Evolutionary conservation across 2,797 vertebrate genomes (phyloP).

Genomic region (Catamblyrhynchus diadema): DNA sequence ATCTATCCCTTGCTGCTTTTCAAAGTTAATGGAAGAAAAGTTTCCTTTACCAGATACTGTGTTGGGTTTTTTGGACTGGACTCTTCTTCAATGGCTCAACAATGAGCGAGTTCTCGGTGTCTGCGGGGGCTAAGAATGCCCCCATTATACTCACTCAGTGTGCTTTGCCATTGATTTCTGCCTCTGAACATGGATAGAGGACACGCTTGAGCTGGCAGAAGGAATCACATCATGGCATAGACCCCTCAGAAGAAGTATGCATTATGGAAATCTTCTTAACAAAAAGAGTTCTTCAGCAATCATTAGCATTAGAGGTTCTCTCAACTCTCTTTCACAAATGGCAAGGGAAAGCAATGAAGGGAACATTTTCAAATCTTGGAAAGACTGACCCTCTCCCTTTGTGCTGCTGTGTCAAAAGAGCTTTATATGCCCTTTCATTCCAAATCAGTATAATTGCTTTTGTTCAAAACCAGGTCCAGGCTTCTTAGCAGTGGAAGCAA

Average conservation of each 20-base stretch:
- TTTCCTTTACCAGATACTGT: background rate
- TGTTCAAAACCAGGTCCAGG: conserved; percentile 40
- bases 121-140: background rate
- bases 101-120: background rate
- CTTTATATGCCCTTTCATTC: conserved; percentile 57
- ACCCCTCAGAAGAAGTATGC: conserved; percentile 49
- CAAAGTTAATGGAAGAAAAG: background rate
- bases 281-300: conserved; percentile 33
- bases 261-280: conserved; percentile 62
- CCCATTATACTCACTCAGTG: conserved; percentile 31
- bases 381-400: conserved; percentile 33
- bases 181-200: conserved; percentile 36
- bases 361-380: conserved; percentile 43
- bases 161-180: conserved; percentile 30
- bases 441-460: conserved; percentile 52
- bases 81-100: conserved; percentile 23
- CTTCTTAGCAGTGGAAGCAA: background rate
- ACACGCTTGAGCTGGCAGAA: conserved; percentile 47
- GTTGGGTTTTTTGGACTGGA: background rate
- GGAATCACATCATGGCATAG: conserved; percentile 51
- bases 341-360: conserved; percentile 31
- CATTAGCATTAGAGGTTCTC: conserved; percentile 61
- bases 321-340: conserved; percentile 20
- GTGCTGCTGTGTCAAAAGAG: conserved; percentile 48
- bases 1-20: background rate